Evolutionary conservation across 2,888 invertebrate genomes (phyloP).

Genomic region (Drosophila cognata): DNA sequence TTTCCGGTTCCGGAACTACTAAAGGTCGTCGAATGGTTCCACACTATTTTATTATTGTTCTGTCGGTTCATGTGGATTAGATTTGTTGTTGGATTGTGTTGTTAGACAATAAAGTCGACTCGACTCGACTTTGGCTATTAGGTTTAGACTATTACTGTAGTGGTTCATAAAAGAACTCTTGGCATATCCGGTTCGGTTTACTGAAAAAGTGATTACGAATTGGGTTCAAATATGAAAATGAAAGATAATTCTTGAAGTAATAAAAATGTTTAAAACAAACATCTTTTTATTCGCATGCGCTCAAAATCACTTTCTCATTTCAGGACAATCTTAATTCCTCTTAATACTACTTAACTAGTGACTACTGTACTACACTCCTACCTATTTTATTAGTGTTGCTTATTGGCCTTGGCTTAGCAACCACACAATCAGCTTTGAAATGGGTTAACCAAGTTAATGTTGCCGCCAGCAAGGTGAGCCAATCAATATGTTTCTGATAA

Average conservation of each 20-base stretch:
- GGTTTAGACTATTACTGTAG: background rate
- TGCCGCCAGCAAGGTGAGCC: constrained; percentile 23
- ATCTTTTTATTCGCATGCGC: background rate
- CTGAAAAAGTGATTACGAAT: background rate
- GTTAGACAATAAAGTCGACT: background rate
- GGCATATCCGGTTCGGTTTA: background rate
- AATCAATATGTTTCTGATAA: constrained; percentile 16
- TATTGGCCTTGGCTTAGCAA: constrained; percentile 67
- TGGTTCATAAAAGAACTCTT: background rate
- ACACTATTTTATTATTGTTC: background rate
- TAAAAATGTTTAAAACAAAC: background rate
- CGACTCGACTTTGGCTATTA: background rate
- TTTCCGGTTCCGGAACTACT: background rate
- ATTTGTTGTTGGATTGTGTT: background rate
- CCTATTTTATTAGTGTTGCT: constrained; percentile 13
- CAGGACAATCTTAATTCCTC: background rate
- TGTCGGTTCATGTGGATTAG: background rate
- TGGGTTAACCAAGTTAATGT: constrained; percentile 41
- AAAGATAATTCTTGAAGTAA: background rate
- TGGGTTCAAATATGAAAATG: background rate
- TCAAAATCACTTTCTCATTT: background rate
- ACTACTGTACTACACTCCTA: background rate
- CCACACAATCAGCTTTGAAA: constrained; percentile 6
- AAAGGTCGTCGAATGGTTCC: background rate
- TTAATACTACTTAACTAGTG: background rate